phyloP scores from a whole-genome alignment of 1,140 invertebrate genomes.

The Colletes latitarsis region DNA sequence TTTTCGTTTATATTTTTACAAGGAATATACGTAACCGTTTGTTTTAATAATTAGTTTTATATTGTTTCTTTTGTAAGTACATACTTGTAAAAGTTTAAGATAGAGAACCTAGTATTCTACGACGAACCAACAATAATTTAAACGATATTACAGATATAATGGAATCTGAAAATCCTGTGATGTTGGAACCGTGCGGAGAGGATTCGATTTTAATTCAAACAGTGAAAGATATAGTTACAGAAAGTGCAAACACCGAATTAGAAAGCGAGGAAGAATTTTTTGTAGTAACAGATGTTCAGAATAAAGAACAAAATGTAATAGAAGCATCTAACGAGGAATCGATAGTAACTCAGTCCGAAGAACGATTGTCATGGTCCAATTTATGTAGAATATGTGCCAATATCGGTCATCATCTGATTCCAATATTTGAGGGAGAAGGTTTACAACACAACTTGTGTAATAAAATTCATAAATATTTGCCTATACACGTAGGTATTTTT shows the following conservation, averaged over 20 bases:
- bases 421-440: conserved; percentile 83
- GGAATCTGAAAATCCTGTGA: conserved; percentile 42
- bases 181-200: conserved; percentile 42
- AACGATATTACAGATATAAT: conserved; percentile 35
- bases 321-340: conserved; percentile 27
- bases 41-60: not conserved
- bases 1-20: conserved; percentile 23
- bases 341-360: not conserved
- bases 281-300: conserved; percentile 38
- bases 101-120: not conserved
- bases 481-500: conserved; percentile 79
- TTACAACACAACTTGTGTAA: conserved; percentile 80
- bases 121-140: not conserved
- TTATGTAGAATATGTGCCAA: conserved; percentile 83
- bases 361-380: conserved; percentile 34
- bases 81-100: not conserved
- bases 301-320: conserved; percentile 13
- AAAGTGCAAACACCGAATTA: conserved; percentile 5
- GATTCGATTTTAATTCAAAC: conserved; percentile 55
- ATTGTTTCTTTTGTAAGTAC: conserved; percentile 2
- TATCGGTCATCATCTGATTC: conserved; percentile 79
- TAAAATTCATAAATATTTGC: conserved; percentile 84
- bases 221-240: conserved; percentile 44
- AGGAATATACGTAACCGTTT: not conserved
- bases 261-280: conserved; percentile 51